Conservation (phyloP, 1,140 invertebrate genomes). For the Schlechtendalia chinensis region DNA sequence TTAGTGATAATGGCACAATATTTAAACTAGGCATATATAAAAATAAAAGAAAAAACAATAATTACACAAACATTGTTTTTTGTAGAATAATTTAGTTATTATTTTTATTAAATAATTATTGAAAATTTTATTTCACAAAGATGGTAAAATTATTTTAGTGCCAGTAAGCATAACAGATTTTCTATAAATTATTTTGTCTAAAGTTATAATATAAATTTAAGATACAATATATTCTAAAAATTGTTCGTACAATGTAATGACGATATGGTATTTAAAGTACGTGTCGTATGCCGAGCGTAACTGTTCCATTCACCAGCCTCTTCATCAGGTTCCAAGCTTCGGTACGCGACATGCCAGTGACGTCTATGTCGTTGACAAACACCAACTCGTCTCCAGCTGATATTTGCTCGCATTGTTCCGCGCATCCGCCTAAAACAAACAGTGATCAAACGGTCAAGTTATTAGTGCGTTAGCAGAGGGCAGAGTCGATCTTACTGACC, state of each 20-base stretch:
- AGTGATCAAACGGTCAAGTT: background rate
- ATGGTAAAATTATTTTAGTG: background rate
- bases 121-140: constrained; percentile 29
- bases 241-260: background rate
- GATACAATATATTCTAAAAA: background rate
- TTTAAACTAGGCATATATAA: background rate
- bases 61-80: constrained; percentile 4
- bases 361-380: constrained; percentile 75
- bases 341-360: constrained; percentile 80
- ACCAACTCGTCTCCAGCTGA: constrained; percentile 83
- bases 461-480: background rate
- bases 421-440: constrained; percentile 73
- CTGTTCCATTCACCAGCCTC: constrained; percentile 77
- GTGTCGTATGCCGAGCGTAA: constrained; percentile 62
- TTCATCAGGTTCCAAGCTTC: constrained; percentile 93
- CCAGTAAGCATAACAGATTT: background rate
- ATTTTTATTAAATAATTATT: constrained; percentile 28
- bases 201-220: constrained; percentile 3
- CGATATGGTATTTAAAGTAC: background rate
- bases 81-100: constrained; percentile 8
- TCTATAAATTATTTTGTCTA: background rate
- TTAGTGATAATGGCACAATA: constrained; percentile 40
- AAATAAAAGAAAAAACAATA: background rate
- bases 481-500: constrained; percentile 61
- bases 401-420: constrained; percentile 81